Percentiles rank a stretch among this genome's conserved stretches.
Conservation (phyloP, 2,797 vertebrate genomes). For the Gila robusta region DNA sequence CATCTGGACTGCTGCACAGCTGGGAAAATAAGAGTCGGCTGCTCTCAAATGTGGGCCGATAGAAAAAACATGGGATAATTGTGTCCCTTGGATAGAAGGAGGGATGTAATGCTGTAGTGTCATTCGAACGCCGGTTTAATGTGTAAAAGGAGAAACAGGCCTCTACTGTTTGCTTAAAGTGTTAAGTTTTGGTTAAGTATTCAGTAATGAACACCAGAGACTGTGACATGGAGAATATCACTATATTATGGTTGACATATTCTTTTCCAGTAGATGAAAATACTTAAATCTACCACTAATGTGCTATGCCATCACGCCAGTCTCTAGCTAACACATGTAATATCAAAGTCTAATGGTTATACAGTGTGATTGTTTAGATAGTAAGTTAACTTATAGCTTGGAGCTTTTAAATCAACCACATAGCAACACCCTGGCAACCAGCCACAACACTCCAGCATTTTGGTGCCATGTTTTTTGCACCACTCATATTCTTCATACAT, state of each 20-base stretch:
- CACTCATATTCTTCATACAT: not conserved
- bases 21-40: conserved; percentile 75
- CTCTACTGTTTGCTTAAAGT: conserved; percentile 21
- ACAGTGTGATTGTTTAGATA: not conserved
- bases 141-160: conserved; percentile 37
- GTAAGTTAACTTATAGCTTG: not conserved
- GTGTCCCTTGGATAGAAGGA: conserved; percentile 36
- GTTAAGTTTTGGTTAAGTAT: conserved; percentile 27
- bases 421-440: conserved; percentile 1
- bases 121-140: conserved; percentile 14
- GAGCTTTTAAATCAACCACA: not conserved
- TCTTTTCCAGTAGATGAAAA: conserved; percentile 20
- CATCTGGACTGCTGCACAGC: conserved; percentile 73
- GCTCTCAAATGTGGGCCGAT: conserved; percentile 41
- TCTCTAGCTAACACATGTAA: not conserved
- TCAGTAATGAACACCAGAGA: conserved; percentile 22
- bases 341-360: not conserved
- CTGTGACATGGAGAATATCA: conserved; percentile 15
- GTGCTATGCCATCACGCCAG: not conserved
- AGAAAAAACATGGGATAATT: conserved; percentile 50
- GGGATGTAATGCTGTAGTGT: conserved; percentile 32
- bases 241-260: conserved; percentile 3
- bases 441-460: not conserved
- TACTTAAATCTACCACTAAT: not conserved
- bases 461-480: not conserved